Base-by-base conservation (phyloP, 2,888 invertebrate genomes). In the Caenorhabditis afra region DNA sequence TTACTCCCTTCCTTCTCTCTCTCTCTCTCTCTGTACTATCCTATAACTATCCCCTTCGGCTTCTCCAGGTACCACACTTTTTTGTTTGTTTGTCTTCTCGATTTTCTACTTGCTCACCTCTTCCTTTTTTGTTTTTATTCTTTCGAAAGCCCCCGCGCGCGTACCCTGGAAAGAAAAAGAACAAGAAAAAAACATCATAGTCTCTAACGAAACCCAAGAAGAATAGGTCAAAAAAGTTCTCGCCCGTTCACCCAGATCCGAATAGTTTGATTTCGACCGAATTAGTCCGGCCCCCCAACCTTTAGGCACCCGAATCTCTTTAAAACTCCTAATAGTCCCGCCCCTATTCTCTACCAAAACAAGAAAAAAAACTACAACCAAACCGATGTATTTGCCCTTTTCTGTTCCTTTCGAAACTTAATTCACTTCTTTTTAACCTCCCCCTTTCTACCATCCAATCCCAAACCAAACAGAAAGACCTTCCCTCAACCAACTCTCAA, bases 31-130 rank as follows among this genome's bases (percentile, higher is more conserved):
- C n/a, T n/a, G n/a, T n/a, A n/a, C n/a, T n/a, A n/a, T 55, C 22
- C 41, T 49, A 3, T 8, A 14, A 11, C 55, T 47, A 22, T 47
- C 22, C 8, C 20, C 35, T 55, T 50, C 53, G 59, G 16, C 29
- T 22, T 44, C 16, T 67, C 49, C 62, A 61, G 61, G 53, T 70
- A 65, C 41, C 3, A 70, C 55, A 61, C 55, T 45, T 52, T 55
- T 53, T 55, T 47, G 53, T 61, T 68, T 47, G 18, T 70, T 61
- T 55, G 35, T 37, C 11, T 57, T 18, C 35, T 57, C 23, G 18
- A 49, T 57, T 57, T 35, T 57, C 62, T 71, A 62, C 55, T 71
- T 71, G 62, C 71, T 64, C 62, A 64, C 55, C 22, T n/a, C 10
- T 14, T 41, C 11, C 41, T 29, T 7, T 7, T 55, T 16, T 39